Evolutionary conservation across 64 coral and sea anemone species (phyloP), one percentile per base, ranked within the genome.

Genomic region (Pocillopora verrucosa): DNA sequence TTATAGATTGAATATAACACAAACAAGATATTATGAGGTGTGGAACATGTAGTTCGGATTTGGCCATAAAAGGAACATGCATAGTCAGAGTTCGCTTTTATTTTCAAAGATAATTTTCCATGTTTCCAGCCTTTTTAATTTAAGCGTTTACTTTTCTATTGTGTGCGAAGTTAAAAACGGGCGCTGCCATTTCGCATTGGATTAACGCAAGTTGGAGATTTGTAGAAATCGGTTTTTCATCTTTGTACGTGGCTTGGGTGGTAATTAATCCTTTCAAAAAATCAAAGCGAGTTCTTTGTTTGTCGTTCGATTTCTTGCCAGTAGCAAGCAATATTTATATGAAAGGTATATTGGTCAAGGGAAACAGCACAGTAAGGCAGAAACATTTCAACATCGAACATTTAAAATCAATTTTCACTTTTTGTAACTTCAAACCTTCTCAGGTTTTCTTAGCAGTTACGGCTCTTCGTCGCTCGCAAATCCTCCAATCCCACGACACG

Each of bases 1-100:
- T 85, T 85, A 72, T 70, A 85, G 72, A 85, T 85, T 85, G 64
- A 85, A 85, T 85, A n/a, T 72, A 11, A 72, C 80, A 84, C 82
- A 85, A 85, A 85, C 82, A 85, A 85, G 72, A 85, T 85, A 70
- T 51, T 85, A 72, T 25, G 69, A 56, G 56, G 64, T 85, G 65
- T 45, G 56, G 20, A 20, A 20, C 38, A 65, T 65, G 82, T 58
- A 16, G 56, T n/a, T 26, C 38, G 14, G 45, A 17, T 72, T 84
- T 19, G 22, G 5, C 11, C 51, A 9, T 10, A 11, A 25, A 38
- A 72, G 72, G 51, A 0, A 16, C 13, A 14, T 9, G 82, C 41
- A 51, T 51, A 51, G 41, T 51, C 41, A 51, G 41, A 51, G 41
- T 51, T 51, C 41, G 3, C 3, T 51, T 51, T 51, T 30, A 30